Percentiles rank a stretch among this genome's conserved stretches.
Conservation (phyloP, 1,140 invertebrate genomes). For the Neodiprion fabricii region DNA sequence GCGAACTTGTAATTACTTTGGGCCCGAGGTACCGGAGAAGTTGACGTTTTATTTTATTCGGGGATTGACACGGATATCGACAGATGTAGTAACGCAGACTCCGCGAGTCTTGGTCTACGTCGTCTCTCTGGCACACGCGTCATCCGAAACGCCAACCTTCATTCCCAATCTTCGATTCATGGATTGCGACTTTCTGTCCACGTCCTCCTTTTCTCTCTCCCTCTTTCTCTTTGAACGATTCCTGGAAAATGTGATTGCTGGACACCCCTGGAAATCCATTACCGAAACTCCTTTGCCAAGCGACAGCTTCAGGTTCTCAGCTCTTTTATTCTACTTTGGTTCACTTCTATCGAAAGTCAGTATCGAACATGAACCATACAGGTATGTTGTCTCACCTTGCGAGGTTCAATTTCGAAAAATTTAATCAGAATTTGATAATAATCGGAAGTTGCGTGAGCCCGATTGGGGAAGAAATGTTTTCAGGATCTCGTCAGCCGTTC, state of each 20-base stretch:
- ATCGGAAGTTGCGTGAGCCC: no score
- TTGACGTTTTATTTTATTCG: constrained; percentile 45
- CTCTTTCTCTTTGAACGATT: not conserved
- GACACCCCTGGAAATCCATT: constrained; percentile 1
- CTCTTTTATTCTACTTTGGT: not conserved
- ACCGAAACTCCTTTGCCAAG: not conserved
- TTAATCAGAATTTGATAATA: no score
- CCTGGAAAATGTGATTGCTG: not conserved
- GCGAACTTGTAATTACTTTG: constrained; percentile 50
- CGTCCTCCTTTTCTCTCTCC: not conserved
- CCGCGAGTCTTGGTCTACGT: constrained; percentile 23
- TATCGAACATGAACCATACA: no score
- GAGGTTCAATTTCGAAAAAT: no score
- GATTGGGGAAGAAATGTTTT: no score
- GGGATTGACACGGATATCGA: constrained; percentile 49
- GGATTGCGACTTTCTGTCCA: no score
- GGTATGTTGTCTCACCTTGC: no score
- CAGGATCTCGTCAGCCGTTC: no score
- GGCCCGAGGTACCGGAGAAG: constrained; percentile 22
- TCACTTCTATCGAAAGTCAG: not conserved
- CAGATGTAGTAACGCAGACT: constrained; percentile 46
- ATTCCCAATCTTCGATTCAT: no score
- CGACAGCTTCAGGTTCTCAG: not conserved
- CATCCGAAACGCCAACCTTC: not conserved
- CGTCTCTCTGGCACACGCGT: constrained; percentile 9